These are phyloP conservation scores for Leucozona laternaria DNA, from an alignment of 2,888 invertebrate genomes.

Conservation along the genomic window DNA sequence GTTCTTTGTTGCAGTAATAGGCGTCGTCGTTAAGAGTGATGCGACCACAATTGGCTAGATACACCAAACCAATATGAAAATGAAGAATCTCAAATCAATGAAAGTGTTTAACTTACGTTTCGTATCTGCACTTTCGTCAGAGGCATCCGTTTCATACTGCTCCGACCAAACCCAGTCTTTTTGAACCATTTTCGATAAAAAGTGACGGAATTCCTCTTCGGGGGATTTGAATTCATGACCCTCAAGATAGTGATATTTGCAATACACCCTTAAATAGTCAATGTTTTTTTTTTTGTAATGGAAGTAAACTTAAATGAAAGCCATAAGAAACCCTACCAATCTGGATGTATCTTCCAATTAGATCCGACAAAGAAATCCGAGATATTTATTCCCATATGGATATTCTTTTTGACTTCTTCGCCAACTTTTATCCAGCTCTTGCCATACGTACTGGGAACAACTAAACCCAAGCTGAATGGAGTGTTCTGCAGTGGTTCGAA, in stretches of 20 bases:
- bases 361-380: constrained; percentile 89
- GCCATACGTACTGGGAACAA: constrained; percentile 91
- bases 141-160: constrained; percentile 84
- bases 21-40: constrained; percentile 87
- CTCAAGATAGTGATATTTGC: constrained; percentile 93
- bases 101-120: constrained; percentile 78
- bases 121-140: constrained; percentile 79
- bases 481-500: constrained; percentile 92
- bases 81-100: not conserved
- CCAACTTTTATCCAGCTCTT: constrained; percentile 87
- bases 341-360: constrained; percentile 92
- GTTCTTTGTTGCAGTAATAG: constrained; percentile 93
- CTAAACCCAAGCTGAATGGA: constrained; percentile 94
- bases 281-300: not conserved
- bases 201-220: constrained; percentile 90
- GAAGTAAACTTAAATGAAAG: not conserved
- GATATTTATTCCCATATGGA: constrained; percentile 88
- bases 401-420: constrained; percentile 89
- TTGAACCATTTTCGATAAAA: constrained; percentile 88
- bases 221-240: constrained; percentile 90
- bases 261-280: constrained; percentile 88
- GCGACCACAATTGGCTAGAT: constrained; percentile 87
- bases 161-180: constrained; percentile 87
- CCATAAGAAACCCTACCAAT: constrained; percentile 87
- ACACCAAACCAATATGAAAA: not conserved